phyloP scores from a whole-genome alignment of 1,140 invertebrate species.

The Bombus pyrosoma region DNA sequence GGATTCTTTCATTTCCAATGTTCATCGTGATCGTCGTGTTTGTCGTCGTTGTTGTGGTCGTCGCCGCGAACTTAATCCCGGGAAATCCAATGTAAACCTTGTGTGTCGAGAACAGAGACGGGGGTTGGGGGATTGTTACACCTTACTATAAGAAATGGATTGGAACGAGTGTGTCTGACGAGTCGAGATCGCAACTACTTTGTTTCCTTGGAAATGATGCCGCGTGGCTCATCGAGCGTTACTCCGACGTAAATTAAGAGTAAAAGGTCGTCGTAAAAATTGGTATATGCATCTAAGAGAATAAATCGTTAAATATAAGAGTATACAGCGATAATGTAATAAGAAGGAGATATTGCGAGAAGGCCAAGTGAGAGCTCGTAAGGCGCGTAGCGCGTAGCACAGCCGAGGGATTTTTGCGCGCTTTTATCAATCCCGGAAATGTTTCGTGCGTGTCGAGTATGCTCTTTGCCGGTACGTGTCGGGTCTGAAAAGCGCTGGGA shows the following conservation, averaged over 20 bases:
- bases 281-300: constrained; percentile 27
- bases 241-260: neutral
- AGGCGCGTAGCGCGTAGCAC: constrained; percentile 54
- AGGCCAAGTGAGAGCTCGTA: constrained; percentile 63
- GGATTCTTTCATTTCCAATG: neutral
- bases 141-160: constrained; percentile 83
- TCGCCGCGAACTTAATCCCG: constrained; percentile 17
- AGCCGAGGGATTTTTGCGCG: constrained; percentile 49
- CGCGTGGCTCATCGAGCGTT: neutral
- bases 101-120: constrained; percentile 59
- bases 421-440: constrained; percentile 18
- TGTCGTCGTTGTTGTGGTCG: constrained; percentile 34
- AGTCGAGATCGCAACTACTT: constrained; percentile 48
- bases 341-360: constrained; percentile 53
- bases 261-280: constrained; percentile 23
- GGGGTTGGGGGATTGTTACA: constrained; percentile 39
- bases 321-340: constrained; percentile 22
- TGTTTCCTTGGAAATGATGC: neutral
- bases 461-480: constrained; percentile 3
- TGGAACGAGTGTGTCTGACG: constrained; percentile 76
- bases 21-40: constrained; percentile 13
- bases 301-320: constrained; percentile 18
- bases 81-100: constrained; percentile 82
- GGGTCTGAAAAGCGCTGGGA: constrained; percentile 45
- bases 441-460: neutral